A percentile compares a stretch with the other conserved stretches of the same genome.
Evolutionary conservation across 2,888 invertebrate species (phyloP).

Genomic region (Dryococelus australis): DNA sequence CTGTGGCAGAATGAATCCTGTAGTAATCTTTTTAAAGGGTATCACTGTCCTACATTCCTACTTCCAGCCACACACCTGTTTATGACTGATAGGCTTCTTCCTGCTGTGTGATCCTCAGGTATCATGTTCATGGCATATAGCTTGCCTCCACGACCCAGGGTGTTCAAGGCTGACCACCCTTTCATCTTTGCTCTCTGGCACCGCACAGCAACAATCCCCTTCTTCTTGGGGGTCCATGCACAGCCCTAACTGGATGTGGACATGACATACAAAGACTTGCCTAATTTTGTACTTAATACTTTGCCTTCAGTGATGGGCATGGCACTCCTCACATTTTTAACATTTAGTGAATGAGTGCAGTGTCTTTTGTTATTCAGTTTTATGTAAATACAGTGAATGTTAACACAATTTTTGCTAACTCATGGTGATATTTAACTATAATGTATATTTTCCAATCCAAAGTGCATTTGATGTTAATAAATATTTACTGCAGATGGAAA

Average conservation of each 20-base stretch:
- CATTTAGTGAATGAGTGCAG: background rate
- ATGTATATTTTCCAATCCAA: background rate
- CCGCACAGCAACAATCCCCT: background rate
- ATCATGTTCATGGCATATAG: background rate
- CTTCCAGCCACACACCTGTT: background rate
- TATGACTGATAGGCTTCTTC: background rate
- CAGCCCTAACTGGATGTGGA: background rate
- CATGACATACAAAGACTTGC: background rate
- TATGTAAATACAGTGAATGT: background rate
- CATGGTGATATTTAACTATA: background rate
- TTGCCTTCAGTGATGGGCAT: background rate
- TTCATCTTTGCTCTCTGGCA: conserved; percentile 56
- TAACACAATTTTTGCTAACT: background rate
- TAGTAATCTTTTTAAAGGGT: no score
- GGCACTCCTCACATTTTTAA: background rate
- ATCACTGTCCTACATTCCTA: no score
- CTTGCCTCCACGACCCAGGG: conserved; percentile 33
- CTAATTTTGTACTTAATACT: background rate
- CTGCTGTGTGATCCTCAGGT: background rate
- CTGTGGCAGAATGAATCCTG: no score
- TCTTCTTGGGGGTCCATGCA: background rate
- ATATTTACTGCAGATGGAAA: no score
- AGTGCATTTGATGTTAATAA: background rate
- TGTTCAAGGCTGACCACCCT: conserved; percentile 60
- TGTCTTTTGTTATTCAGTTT: background rate